Conservation (phyloP, 2,113 vertebrate species). For the Apodemus sylvaticus region DNA sequence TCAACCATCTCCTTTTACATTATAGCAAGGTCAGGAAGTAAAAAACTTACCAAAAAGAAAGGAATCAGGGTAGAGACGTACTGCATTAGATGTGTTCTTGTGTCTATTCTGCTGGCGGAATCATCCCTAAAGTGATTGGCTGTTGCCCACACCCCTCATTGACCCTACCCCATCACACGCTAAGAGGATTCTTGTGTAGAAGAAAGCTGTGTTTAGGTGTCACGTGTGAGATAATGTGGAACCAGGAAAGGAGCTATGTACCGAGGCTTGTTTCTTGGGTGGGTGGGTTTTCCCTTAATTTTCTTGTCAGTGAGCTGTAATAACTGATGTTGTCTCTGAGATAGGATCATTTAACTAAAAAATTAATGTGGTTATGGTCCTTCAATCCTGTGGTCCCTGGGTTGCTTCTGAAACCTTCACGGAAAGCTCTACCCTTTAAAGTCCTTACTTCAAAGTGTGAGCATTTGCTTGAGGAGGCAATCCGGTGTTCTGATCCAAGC, state of each 20-base stretch:
- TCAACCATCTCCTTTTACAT: conserved; percentile 44
- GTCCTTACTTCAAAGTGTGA: neutral
- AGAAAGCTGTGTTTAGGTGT: conserved; percentile 41
- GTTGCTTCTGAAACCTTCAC: conserved; percentile 42
- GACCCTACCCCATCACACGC: neutral
- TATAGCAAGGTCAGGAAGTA: conserved; percentile 60
- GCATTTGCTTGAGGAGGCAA: neutral
- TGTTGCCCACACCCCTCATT: neutral
- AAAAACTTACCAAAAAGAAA: neutral
- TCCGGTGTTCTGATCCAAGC: neutral
- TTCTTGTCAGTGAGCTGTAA: conserved; percentile 61
- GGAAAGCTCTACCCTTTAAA: neutral
- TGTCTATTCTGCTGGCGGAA: conserved; percentile 53
- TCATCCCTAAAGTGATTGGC: conserved; percentile 42
- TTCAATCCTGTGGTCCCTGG: conserved; percentile 52
- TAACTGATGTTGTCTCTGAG: conserved; percentile 49
- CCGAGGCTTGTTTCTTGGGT: conserved; percentile 42
- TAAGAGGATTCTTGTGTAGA: conserved; percentile 9
- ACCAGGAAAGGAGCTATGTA: neutral
- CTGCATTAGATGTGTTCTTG: neutral
- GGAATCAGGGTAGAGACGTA: conserved; percentile 69
- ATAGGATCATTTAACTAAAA: conserved; percentile 66
- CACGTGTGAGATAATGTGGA: neutral
- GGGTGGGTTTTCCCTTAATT: conserved; percentile 20
- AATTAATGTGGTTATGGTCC: conserved; percentile 35